Evolutionary conservation across 2,888 invertebrate species (phyloP).

Genomic region (Dryobota labecula): DNA sequence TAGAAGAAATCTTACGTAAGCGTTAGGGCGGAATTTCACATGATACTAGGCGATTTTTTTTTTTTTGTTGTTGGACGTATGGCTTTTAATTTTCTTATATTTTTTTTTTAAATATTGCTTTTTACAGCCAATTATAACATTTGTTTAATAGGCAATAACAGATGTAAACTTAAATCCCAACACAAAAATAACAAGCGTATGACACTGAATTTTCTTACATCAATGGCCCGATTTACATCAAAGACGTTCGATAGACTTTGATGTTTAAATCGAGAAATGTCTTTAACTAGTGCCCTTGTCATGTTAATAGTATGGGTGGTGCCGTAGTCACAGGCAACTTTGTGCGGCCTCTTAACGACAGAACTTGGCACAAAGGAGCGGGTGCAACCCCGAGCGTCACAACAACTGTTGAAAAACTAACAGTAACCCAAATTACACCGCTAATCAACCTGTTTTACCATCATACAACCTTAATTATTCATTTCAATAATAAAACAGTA

Average conservation of each 20-base stretch:
- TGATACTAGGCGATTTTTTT: not conserved
- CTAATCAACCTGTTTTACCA: slow-evolving; percentile 24
- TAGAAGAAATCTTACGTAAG: slow-evolving; percentile 35
- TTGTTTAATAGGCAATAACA: not conserved
- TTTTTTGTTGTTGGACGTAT: not conserved
- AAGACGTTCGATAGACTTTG: slow-evolving; percentile 84
- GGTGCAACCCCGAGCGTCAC: slow-evolving; percentile 59
- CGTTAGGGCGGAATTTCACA: not conserved
- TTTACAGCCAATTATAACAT: not conserved
- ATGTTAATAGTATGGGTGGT: slow-evolving; percentile 74
- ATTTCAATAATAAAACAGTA: slow-evolving; percentile 34
- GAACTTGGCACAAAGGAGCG: slow-evolving; percentile 76
- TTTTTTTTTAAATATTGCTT: not conserved
- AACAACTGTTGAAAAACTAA: slow-evolving; percentile 77
- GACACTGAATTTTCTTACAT: slow-evolving; percentile 80
- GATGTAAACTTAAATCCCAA: slow-evolving; percentile 17
- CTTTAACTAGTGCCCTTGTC: slow-evolving; percentile 84
- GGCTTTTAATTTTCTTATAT: no score
- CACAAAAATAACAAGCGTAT: slow-evolving; percentile 61
- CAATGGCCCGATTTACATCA: slow-evolving; percentile 86
- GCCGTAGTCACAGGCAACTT: slow-evolving; percentile 74
- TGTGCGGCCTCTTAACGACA: slow-evolving; percentile 73
- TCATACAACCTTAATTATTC: slow-evolving; percentile 20
- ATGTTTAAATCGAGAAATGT: slow-evolving; percentile 81
- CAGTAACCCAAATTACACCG: slow-evolving; percentile 55